These are phyloP conservation scores for Echinarachnius parma DNA, from an alignment of 53 echinoderm and acorn worm genomes.

Conservation along the genomic window DNA sequence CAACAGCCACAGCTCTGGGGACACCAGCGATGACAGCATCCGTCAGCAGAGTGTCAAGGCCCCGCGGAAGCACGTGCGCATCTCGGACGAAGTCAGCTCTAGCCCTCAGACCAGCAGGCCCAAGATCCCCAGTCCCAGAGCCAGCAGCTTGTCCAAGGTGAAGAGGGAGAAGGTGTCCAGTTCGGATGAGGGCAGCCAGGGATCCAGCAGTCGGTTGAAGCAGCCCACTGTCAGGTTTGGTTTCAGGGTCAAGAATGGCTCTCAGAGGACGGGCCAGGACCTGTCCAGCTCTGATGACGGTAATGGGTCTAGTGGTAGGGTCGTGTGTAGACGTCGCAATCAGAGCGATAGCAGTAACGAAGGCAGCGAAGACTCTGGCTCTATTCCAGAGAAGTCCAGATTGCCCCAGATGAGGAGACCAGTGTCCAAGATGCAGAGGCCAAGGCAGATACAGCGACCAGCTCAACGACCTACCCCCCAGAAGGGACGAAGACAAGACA, in stretches of 20 bases:
- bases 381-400: conserved; percentile 14
- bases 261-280: neutral
- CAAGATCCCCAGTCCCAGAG: neutral
- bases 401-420: conserved; percentile 25
- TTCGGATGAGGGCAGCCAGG: conserved; percentile 20
- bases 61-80: conserved; percentile 25
- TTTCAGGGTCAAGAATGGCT: neutral
- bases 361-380: conserved; percentile 22
- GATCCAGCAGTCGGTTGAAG: neutral
- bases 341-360: conserved; percentile 28
- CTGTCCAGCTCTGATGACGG: conserved; percentile 29
- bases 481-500: conserved; percentile 8
- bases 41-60: neutral
- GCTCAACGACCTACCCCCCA: conserved; percentile 3
- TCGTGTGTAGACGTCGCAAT: conserved; percentile 13
- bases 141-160: neutral
- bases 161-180: conserved; percentile 1
- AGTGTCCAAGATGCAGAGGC: conserved; percentile 36
- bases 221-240: neutral
- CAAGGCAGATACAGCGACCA: conserved; percentile 44
- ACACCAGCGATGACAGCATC: conserved; percentile 31
- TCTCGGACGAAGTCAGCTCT: conserved; percentile 11
- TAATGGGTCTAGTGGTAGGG: conserved; percentile 14
- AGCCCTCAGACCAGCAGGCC: neutral
- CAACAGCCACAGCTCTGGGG: conserved; percentile 24